Evolutionary conservation across 2,113 vertebrate species (phyloP).

Genomic region (Phasianus colchicus): DNA sequence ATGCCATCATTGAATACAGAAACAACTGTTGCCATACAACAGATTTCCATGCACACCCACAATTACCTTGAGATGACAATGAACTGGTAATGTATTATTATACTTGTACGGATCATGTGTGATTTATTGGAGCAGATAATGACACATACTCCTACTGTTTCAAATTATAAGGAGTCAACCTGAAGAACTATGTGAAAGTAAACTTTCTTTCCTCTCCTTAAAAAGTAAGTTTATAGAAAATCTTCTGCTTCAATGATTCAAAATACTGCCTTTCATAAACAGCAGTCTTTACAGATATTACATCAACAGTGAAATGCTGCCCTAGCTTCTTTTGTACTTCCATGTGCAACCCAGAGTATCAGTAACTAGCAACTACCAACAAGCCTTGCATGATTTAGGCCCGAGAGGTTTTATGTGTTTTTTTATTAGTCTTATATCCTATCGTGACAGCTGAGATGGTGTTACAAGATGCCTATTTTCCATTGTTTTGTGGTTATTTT

Average conservation of each 20-base stretch:
- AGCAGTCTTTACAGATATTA: not conserved
- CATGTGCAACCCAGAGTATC: not conserved
- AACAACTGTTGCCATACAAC: constrained; percentile 50
- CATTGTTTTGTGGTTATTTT: not conserved
- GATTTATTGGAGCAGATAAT: constrained; percentile 58
- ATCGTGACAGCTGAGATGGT: not conserved
- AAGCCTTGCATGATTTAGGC: not conserved
- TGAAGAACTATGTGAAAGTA: constrained; percentile 43
- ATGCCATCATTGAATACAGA: not conserved
- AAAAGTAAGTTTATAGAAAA: not conserved
- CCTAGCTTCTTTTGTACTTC: not conserved
- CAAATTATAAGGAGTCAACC: constrained; percentile 56
- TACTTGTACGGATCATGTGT: constrained; percentile 47
- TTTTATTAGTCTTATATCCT: not conserved
- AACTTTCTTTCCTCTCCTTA: constrained; percentile 50
- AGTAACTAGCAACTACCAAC: not conserved
- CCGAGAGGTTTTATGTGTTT: not conserved
- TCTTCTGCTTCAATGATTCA: not conserved
- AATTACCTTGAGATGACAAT: constrained; percentile 52
- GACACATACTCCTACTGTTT: constrained; percentile 72
- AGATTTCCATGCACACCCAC: constrained; percentile 62
- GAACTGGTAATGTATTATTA: constrained; percentile 63
- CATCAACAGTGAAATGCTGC: not conserved
- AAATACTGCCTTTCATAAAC: not conserved
- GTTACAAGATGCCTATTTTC: not conserved